These are phyloP conservation scores for Diadema setosum DNA, from an alignment of 35 echinoderm and acorn worm species.

Conservation along the genomic window DNA sequence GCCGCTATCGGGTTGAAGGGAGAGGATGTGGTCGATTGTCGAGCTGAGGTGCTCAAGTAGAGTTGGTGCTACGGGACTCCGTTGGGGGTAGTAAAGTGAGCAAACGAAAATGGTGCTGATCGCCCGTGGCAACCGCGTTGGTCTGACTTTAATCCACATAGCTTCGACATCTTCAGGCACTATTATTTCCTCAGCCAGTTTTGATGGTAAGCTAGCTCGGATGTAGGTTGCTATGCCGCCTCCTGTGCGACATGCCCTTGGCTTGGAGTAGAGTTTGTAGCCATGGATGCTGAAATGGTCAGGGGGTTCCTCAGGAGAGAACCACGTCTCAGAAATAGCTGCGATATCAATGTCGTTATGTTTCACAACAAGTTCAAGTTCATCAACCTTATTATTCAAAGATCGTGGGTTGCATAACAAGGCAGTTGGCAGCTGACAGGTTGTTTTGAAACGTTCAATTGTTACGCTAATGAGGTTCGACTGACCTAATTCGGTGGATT, in stretches of 20 bases:
- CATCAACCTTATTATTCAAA: slow-evolving; percentile 31
- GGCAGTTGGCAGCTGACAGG: background rate
- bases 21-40: background rate
- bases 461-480: background rate
- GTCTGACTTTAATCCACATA: slow-evolving; percentile 20
- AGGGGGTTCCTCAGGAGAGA: background rate
- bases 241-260: background rate
- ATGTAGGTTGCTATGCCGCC: background rate
- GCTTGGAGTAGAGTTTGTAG: slow-evolving; percentile 1
- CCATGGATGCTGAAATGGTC: background rate
- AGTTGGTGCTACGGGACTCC: background rate
- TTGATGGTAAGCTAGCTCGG: background rate
- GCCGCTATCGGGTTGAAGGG: background rate
- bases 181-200: background rate
- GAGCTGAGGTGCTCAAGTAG: slow-evolving; percentile 14
- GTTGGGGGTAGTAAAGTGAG: slow-evolving; percentile 21
- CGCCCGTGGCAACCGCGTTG: background rate
- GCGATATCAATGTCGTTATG: slow-evolving; percentile 24
- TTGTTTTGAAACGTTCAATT: background rate
- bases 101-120: background rate
- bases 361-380: background rate
- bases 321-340: slow-evolving; percentile 14
- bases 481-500: background rate
- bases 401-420: slow-evolving; percentile 24
- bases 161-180: slow-evolving; percentile 29